phyloP scores from a whole-genome alignment of 2,797 vertebrate genomes.

The Psittacula derbiana region DNA sequence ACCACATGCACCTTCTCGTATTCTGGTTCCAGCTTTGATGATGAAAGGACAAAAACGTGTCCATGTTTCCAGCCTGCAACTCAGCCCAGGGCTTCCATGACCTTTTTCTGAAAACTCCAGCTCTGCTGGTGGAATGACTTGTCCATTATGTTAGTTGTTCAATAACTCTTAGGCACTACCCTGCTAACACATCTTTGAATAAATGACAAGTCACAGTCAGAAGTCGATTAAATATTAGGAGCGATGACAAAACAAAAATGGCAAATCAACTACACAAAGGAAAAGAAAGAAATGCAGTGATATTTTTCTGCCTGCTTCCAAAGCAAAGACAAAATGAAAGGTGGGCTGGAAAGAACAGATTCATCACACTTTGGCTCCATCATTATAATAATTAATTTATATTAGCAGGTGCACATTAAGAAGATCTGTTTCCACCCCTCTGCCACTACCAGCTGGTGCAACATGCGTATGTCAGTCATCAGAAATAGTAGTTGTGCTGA shows the following conservation, averaged over 20 bases:
- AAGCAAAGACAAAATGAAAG: not conserved
- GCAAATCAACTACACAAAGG: not conserved
- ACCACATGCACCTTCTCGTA: not conserved
- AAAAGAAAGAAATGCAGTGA: not conserved
- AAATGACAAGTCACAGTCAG: slow-evolving; percentile 8
- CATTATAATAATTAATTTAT: slow-evolving; percentile 60
- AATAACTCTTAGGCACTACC: not conserved
- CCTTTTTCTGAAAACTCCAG: not conserved
- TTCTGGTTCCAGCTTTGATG: not conserved
- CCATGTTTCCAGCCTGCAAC: not conserved
- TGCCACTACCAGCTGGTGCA: slow-evolving; percentile 58
- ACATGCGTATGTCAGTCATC: not conserved
- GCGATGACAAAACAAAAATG: not conserved
- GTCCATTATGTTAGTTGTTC: not conserved
- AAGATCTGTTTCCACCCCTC: slow-evolving; percentile 45
- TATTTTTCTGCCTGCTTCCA: not conserved
- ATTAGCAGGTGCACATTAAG: slow-evolving; percentile 48
- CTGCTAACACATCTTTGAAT: not conserved
- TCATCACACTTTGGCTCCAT: not conserved
- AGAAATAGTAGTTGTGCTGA: not conserved
- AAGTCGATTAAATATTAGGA: slow-evolving; percentile 25
- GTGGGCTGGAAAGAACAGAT: not conserved
- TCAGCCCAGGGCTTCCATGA: not conserved
- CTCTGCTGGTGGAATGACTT: not conserved
- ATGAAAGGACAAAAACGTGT: not conserved